Percentiles rank a stretch among this genome's conserved stretches.
Conservation (phyloP, 2,888 invertebrate genomes). For the Drosophila macrospina region DNA sequence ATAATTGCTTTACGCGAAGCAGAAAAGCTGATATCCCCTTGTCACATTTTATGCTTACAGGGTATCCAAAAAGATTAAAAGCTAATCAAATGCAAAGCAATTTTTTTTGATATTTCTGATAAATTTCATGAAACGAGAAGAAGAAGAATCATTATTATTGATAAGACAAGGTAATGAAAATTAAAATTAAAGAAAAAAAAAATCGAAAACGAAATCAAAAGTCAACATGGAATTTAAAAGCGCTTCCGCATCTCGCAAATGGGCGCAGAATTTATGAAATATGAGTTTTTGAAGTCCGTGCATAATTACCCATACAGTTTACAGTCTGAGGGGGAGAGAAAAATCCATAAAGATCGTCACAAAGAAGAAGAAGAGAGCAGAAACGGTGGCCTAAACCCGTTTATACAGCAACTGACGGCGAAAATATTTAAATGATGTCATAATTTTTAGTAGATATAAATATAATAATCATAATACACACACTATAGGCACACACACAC, state of each 20-base stretch:
- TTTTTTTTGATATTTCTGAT: conserved; percentile 26
- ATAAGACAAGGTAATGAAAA: conserved; percentile 58
- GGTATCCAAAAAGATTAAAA: conserved; percentile 13
- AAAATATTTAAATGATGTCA: conserved; percentile 82
- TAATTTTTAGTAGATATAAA: conserved; percentile 74
- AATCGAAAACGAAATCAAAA: conserved; percentile 34
- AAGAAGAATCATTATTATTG: conserved; percentile 38
- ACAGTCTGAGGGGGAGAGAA: conserved; percentile 28
- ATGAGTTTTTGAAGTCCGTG: conserved; percentile 67
- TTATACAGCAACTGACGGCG: conserved; percentile 67
- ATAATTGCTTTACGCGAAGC: not conserved
- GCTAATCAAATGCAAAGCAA: conserved; percentile 40
- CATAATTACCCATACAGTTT: conserved; percentile 64
- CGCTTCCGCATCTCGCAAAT: conserved; percentile 73
- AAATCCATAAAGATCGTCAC: conserved; percentile 34
- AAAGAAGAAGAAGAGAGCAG: conserved; percentile 20
- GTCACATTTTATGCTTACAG: not conserved
- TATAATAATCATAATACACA: conserved; percentile 77
- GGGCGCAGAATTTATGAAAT: conserved; percentile 75
- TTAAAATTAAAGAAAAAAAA: no score
- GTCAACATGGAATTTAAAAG: conserved; percentile 54
- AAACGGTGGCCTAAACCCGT: conserved; percentile 73
- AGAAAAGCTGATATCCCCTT: not conserved
- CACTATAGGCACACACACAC: conserved; percentile 42
- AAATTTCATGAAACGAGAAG: conserved; percentile 5